These are phyloP conservation scores for Solenopsis invicta DNA, from an alignment of 1,140 invertebrate genomes.

Conservation along the genomic window DNA sequence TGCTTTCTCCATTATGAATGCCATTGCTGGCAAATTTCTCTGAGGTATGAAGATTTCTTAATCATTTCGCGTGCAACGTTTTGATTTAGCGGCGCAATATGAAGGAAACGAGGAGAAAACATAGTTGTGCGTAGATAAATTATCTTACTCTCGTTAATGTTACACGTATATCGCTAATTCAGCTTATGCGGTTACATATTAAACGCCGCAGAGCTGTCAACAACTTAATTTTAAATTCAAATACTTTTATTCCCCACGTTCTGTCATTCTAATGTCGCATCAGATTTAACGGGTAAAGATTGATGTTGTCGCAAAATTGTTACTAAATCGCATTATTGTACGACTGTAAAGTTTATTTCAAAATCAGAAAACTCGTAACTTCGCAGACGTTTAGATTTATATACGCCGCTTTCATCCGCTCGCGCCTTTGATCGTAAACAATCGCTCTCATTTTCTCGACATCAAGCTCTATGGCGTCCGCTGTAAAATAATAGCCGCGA, in stretches of 20 bases:
- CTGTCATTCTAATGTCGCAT: background rate
- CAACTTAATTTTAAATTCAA: background rate
- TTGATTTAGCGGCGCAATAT: background rate
- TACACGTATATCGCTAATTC: background rate
- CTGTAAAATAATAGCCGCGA: constrained; percentile 21
- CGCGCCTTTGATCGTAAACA: background rate
- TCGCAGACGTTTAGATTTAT: background rate
- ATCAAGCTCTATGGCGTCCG: background rate
- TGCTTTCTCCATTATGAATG: constrained; percentile 54
- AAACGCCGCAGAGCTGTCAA: background rate
- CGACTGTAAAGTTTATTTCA: background rate
- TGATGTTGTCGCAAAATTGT: background rate
- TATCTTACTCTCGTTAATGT: background rate
- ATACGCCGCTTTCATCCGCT: background rate
- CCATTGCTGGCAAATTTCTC: constrained; percentile 24
- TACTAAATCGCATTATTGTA: background rate
- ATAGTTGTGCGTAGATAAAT: background rate
- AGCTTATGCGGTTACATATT: background rate
- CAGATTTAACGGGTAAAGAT: background rate
- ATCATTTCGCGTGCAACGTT: constrained; percentile 4
- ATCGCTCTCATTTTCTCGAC: background rate
- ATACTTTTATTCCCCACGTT: background rate
- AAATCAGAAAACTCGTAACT: background rate
- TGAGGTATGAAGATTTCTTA: background rate
- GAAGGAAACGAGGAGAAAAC: constrained; percentile 21